A percentile compares a stretch with the other conserved stretches of the same genome.
Evolutionary conservation across 1,140 invertebrate species (phyloP).

Genomic region (Philopotamus ludificatus): DNA sequence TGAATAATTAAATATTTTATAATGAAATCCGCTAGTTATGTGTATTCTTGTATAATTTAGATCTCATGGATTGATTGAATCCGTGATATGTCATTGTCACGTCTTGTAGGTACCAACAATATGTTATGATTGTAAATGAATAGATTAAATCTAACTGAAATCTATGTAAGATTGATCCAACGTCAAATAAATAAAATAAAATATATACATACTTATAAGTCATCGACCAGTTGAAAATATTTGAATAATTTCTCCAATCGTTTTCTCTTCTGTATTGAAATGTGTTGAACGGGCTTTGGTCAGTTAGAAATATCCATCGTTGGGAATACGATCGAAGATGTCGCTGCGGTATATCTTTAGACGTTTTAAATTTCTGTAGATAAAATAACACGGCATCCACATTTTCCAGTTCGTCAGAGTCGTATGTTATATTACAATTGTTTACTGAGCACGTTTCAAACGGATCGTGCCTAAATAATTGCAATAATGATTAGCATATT

Average conservation of each 20-base stretch:
- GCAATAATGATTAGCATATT: background rate
- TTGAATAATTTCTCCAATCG: conserved; percentile 51
- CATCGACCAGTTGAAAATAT: conserved; percentile 63
- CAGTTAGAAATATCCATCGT: conserved; percentile 63
- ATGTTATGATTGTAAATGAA: too few relatives aligned
- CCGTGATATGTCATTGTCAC: background rate
- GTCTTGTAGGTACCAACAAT: too few relatives aligned
- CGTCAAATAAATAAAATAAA: too few relatives aligned
- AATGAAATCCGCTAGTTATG: background rate
- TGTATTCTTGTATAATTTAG: too few relatives aligned
- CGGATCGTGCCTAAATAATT: conserved; percentile 48
- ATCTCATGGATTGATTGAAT: too few relatives aligned
- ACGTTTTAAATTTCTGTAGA: conserved; percentile 52
- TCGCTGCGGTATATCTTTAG: conserved; percentile 46
- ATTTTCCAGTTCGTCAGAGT: conserved; percentile 45
- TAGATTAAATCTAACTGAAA: too few relatives aligned
- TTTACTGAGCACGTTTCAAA: conserved; percentile 58
- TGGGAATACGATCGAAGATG: conserved; percentile 47
- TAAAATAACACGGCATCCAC: conserved; percentile 62
- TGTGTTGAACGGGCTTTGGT: conserved; percentile 61
- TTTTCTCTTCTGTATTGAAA: conserved; percentile 47
- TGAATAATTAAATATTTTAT: background rate
- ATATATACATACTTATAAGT: conserved; percentile 47
- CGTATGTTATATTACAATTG: conserved; percentile 57
- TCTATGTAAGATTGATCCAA: too few relatives aligned